Evolutionary conservation across 2,888 invertebrate genomes (phyloP), one percentile per base, ranked within the genome.

Genomic region (Rugalucina vietnamica): DNA sequence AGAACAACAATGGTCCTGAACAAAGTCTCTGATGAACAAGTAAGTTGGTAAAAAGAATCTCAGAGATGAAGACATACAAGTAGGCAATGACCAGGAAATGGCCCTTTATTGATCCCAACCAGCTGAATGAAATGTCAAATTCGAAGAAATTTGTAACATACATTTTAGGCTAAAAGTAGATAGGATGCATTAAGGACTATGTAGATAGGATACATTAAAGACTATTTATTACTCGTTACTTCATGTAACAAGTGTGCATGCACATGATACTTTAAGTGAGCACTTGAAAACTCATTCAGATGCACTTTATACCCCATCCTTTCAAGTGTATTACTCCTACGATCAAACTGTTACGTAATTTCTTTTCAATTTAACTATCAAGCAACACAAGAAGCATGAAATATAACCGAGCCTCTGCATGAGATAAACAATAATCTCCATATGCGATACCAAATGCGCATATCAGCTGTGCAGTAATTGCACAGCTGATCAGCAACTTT

Each of bases 191-290:
- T n/a, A n/a, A n/a, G n/a, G n/a, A n/a, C n/a, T n/a, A n/a, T n/a
- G n/a, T n/a, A n/a, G n/a, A n/a, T n/a, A n/a, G n/a, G n/a, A n/a
- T n/a, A n/a, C n/a, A n/a, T n/a, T n/a, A n/a, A n/a, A n/a, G n/a
- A n/a, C n/a, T n/a, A n/a, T n/a, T n/a, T n/a, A n/a, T n/a, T n/a
- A n/a, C n/a, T n/a, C n/a, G n/a, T n/a, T n/a, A n/a, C n/a, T n/a
- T n/a, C 60, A 60, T 60, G 24, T 27, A 65, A 34, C 65, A 32
- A 65, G 65, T 65, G 65, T 34, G 34, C 65, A 32, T 65, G 65
- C 65, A 65, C 18, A n/a, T n/a, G n/a, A n/a, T n/a, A n/a, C n/a
- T n/a, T n/a, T 18, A 34, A 65, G 65, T 65, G 34, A 21, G 8
- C 65, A 21, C 65, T 65, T 34, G 18, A 29, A 65, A 21, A 1